phyloP scores from a whole-genome alignment of 2,888 invertebrate genomes.

The Habrosyne pyritoides region DNA sequence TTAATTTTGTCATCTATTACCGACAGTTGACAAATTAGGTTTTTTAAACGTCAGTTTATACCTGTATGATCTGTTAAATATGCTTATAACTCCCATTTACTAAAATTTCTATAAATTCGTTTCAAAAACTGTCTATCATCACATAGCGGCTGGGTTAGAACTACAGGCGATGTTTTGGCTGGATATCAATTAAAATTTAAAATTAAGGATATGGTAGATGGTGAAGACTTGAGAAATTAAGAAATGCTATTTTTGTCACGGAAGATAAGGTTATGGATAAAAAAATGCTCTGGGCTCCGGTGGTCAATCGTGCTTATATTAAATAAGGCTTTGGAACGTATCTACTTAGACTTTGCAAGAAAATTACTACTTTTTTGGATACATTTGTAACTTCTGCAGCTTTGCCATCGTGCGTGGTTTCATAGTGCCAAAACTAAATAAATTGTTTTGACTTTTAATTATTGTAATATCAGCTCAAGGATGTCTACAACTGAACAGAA shows the following conservation, averaged over 20 bases:
- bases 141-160: slow-evolving; percentile 34
- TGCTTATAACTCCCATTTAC: neutral
- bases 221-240: slow-evolving; percentile 60
- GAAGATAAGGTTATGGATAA: slow-evolving; percentile 56
- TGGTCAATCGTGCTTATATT: slow-evolving; percentile 61
- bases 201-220: slow-evolving; percentile 60
- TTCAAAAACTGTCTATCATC: slow-evolving; percentile 11
- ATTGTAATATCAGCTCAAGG: no score
- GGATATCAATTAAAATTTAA: slow-evolving; percentile 72
- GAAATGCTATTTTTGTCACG: slow-evolving; percentile 81
- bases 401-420: no score
- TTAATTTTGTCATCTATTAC: neutral
- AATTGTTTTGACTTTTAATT: no score
- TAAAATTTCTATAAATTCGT: neutral
- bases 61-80: neutral
- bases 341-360: slow-evolving; percentile 1
- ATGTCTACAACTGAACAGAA: no score
- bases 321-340: slow-evolving; percentile 18
- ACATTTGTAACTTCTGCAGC: no score
- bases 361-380: no score
- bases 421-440: no score
- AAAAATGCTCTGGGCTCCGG: slow-evolving; percentile 71
- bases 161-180: slow-evolving; percentile 59
- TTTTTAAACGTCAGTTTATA: neutral
- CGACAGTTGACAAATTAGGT: neutral